Conservation (phyloP, 2,888 invertebrate species). For the Strigamia maritima region DNA sequence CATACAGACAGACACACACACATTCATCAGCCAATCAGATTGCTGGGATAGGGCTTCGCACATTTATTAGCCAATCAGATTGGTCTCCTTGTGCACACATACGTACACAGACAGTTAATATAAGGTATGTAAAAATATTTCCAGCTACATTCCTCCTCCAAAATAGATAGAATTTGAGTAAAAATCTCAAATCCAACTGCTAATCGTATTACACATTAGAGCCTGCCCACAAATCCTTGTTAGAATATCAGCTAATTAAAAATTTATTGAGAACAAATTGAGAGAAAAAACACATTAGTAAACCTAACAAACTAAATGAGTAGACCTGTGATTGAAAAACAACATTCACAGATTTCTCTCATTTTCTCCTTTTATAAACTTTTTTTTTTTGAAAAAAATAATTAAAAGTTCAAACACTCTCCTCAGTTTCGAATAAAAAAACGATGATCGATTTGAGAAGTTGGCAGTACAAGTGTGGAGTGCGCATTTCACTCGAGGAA, state of each 20-base stretch:
- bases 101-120: no score
- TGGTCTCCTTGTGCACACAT: no score
- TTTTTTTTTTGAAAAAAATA: neutral
- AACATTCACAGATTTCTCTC: neutral
- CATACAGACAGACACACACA: no score
- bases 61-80: no score
- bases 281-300: neutral
- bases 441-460: conserved; percentile 5
- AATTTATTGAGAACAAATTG: neutral
- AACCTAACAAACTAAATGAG: neutral
- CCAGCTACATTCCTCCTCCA: neutral
- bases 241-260: neutral
- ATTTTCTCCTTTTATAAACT: neutral
- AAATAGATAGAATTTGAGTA: neutral
- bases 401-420: neutral
- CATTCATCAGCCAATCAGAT: no score
- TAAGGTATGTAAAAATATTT: no score
- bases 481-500: neutral
- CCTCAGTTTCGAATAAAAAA: neutral
- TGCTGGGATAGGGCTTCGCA: no score
- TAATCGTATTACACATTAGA: neutral
- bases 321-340: neutral
- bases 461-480: conserved; percentile 15
- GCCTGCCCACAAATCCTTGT: neutral
- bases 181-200: neutral